phyloP scores from a whole-genome alignment of 2,113 vertebrate species.

The Alexandromys fortis region DNA sequence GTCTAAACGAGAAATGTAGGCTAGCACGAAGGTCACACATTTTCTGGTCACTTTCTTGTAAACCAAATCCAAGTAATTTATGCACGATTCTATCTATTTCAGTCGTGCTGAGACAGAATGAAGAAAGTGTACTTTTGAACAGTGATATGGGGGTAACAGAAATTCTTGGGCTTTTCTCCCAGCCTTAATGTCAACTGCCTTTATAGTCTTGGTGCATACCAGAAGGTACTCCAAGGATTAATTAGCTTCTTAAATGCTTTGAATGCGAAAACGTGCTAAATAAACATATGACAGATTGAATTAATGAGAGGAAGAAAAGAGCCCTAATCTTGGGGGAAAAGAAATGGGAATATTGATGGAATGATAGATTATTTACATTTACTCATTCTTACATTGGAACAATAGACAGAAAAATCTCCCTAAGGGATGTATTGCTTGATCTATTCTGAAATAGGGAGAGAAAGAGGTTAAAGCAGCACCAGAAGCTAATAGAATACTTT shows the following conservation, averaged over 20 bases:
- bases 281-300: constrained; percentile 59
- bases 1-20: constrained; percentile 77
- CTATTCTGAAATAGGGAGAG: constrained; percentile 12
- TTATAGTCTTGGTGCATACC: neutral
- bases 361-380: constrained; percentile 52
- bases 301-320: constrained; percentile 28
- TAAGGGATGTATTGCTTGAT: constrained; percentile 21
- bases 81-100: constrained; percentile 80
- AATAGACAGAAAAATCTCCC: constrained; percentile 45
- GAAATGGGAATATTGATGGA: neutral
- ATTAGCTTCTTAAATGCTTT: constrained; percentile 63
- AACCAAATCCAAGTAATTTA: constrained; percentile 83
- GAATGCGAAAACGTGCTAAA: constrained; percentile 56
- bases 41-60: constrained; percentile 80
- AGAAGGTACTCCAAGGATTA: constrained; percentile 58
- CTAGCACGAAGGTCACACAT: constrained; percentile 78
- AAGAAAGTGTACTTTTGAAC: constrained; percentile 53
- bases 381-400: constrained; percentile 38
- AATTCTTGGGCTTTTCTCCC: constrained; percentile 55
- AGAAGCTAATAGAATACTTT: neutral
- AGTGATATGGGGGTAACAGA: constrained; percentile 33
- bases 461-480: constrained; percentile 44
- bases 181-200: constrained; percentile 61
- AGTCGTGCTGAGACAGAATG: constrained; percentile 55
- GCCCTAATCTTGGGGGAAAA: constrained; percentile 17